phyloP scores from a whole-genome alignment of 2,797 vertebrate genomes.

The Chaunax sp. region DNA sequence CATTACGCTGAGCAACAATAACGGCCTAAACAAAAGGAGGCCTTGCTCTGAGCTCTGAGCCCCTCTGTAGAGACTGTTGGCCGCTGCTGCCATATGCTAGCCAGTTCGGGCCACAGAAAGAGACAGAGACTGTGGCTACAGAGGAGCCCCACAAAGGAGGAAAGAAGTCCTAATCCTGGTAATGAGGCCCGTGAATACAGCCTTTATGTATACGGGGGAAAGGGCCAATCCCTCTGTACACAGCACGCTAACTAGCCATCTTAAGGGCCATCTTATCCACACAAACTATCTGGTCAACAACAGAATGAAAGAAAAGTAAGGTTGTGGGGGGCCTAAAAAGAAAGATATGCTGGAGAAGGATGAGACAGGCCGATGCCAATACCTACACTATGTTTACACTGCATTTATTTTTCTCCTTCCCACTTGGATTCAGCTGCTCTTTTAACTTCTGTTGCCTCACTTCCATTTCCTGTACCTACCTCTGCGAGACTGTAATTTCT shows the following conservation, averaged over 20 bases:
- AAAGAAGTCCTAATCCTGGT: slow-evolving; percentile 85
- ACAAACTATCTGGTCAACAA: slow-evolving; percentile 78
- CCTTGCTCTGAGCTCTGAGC: slow-evolving; percentile 79
- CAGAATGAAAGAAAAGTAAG: slow-evolving; percentile 69
- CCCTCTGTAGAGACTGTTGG: slow-evolving; percentile 85
- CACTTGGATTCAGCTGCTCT: slow-evolving; percentile 23
- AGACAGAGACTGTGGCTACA: slow-evolving; percentile 70
- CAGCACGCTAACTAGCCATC: slow-evolving; percentile 79
- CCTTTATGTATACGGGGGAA: slow-evolving; percentile 85
- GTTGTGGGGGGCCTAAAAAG: slow-evolving; percentile 30
- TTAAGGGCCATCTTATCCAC: slow-evolving; percentile 81
- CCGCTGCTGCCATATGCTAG: slow-evolving; percentile 95
- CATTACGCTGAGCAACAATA: slow-evolving; percentile 97
- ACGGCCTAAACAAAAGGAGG: slow-evolving; percentile 94
- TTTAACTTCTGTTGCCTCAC: slow-evolving; percentile 33
- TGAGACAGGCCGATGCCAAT: slow-evolving; percentile 52
- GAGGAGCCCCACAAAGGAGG: slow-evolving; percentile 75
- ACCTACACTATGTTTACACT: slow-evolving; percentile 42
- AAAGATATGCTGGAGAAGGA: slow-evolving; percentile 46
- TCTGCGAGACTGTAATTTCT: slow-evolving; percentile 51
- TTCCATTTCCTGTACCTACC: slow-evolving; percentile 33
- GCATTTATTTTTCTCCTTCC: slow-evolving; percentile 15
- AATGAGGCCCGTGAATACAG: slow-evolving; percentile 86
- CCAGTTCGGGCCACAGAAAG: slow-evolving; percentile 82
- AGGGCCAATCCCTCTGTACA: slow-evolving; percentile 86